Percentiles rank a stretch among this genome's conserved stretches.
Evolutionary conservation across 1,140 invertebrate genomes (phyloP).

Genomic region (Ceratitis capitata): DNA sequence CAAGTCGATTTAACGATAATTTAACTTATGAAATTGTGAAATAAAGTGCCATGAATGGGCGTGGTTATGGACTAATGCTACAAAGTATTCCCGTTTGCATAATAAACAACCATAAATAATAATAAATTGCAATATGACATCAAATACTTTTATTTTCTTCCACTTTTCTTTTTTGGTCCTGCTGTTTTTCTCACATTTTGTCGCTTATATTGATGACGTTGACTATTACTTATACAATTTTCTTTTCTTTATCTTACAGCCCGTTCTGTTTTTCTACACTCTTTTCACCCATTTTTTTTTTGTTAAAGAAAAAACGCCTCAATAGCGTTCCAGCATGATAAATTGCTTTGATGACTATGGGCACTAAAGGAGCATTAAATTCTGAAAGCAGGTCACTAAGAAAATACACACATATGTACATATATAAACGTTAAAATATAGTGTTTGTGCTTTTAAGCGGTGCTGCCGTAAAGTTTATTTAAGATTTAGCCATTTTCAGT

Average conservation of each 20-base stretch:
- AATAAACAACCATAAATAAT: conserved; percentile 33
- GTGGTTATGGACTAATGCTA: too few species aligned
- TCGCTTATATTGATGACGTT: not conserved
- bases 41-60: too few species aligned
- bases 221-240: not conserved
- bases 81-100: not conserved
- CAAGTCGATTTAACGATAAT: too few species aligned
- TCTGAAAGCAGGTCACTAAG: conserved; percentile 3
- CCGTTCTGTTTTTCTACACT: not conserved
- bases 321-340: conserved; percentile 28
- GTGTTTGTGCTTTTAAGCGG: not conserved
- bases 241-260: not conserved
- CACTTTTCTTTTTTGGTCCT: not conserved
- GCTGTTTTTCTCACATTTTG: not conserved
- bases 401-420: not conserved
- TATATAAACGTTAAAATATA: not conserved
- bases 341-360: conserved; percentile 19
- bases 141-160: not conserved
- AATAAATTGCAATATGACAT: conserved; percentile 5
- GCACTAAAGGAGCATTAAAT: conserved; percentile 28
- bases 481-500: not conserved
- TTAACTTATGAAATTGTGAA: too few species aligned
- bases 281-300: not conserved
- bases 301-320: not conserved
- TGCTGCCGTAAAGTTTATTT: not conserved